These are phyloP conservation scores for Chelidonichthys spinosus DNA, from an alignment of 2,797 vertebrate genomes.

Conservation along the genomic window DNA sequence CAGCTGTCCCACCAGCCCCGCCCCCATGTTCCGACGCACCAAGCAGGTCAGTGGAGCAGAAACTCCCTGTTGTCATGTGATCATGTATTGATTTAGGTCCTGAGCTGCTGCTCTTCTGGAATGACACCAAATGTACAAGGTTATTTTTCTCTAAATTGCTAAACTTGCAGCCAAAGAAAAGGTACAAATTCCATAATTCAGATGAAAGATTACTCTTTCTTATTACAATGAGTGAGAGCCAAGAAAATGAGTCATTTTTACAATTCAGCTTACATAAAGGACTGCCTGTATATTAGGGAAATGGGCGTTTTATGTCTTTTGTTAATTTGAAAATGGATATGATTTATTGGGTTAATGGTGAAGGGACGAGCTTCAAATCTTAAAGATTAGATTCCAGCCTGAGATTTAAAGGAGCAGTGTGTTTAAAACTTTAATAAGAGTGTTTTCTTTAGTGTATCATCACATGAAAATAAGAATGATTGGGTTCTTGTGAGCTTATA, in stretches of 20 bases:
- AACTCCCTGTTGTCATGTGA: neutral
- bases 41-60: constrained; percentile 90
- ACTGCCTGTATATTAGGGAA: neutral
- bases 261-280: neutral
- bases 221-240: neutral
- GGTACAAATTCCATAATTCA: neutral
- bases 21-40: constrained; percentile 96
- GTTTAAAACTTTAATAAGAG: no score
- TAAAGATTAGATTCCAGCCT: constrained; percentile 3
- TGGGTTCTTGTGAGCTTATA: no score
- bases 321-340: neutral
- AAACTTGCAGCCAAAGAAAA: neutral
- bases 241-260: constrained; percentile 4
- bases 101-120: neutral
- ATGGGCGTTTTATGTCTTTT: neutral
- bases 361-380: neutral
- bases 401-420: neutral
- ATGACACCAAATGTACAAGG: neutral
- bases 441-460: no score
- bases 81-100: neutral
- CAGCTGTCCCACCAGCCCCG: constrained; percentile 93
- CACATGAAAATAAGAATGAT: no score
- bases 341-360: neutral
- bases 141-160: neutral
- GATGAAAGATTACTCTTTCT: neutral